Base-by-base conservation (phyloP, 2,888 invertebrate species). In the Cheilosia scutellata region DNA sequence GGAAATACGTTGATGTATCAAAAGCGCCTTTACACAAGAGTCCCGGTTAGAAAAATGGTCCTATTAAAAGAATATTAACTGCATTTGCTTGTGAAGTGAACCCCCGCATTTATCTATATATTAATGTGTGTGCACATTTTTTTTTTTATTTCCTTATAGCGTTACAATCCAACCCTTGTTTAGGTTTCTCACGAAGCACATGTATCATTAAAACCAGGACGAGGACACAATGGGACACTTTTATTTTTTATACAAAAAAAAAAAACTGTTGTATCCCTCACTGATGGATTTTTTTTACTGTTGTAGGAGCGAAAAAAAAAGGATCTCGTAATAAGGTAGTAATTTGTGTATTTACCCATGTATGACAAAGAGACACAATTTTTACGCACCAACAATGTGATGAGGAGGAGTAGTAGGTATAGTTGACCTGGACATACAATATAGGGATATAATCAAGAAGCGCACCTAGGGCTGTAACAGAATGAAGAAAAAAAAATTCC, bases 301-400 rank as follows among this genome's bases (percentile, higher is more conserved):
- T 4, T 37, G 37, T 47, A 70, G 44, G 44, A 58, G 31, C 53
- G 13, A 49, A 44, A 78, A 70, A 62, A 72, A 83, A 86, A 86
- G 86, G 86, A 86, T 80, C 60, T 72, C 76, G 63, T 86, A 86
- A 86, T 86, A 86, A 86, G 86, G 82, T 78, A 71, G 70, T 87
- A 88, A 88, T 89, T 89, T 89, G 33, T 78, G 65, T 82, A 88
- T 78, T 84, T 89, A 88, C 78, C 87, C 89, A 89, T 79, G 87
- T 88, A 87, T 88, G 89, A 89, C 88, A 87, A 88, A 87, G 75
- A 86, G 86, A 86, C 86, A 86, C 77, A 80, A 76, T 86, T 86
- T 82, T 58, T 63, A 74, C 70, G 82, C 55, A 82, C 47, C 68
- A 78, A 74, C 79, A 62, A 66, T 55, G 33, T 42, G 37, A 76